A percentile compares a stretch with the other conserved stretches of the same genome.
Evolutionary conservation across 2,888 invertebrate species (phyloP).

Genomic region (Rotaria socialis): DNA sequence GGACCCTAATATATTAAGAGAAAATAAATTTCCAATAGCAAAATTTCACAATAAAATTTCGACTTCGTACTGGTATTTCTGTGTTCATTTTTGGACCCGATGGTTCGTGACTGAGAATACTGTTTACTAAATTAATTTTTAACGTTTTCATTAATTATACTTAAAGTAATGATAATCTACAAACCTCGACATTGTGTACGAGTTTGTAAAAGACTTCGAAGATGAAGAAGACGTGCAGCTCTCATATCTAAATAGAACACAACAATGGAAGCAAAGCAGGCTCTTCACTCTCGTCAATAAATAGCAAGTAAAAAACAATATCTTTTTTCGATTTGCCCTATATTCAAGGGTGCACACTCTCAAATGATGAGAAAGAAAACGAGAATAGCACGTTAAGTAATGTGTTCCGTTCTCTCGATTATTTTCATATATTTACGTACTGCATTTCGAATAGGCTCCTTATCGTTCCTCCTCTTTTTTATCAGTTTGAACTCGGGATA

Average conservation of each 20-base stretch:
- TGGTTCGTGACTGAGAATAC: conserved; percentile 14
- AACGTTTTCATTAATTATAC: not conserved
- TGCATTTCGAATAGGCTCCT: no score
- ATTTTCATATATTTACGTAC: not conserved
- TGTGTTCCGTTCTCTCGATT: not conserved
- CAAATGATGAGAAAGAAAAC: not conserved
- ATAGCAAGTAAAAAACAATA: not conserved
- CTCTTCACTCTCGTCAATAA: not conserved
- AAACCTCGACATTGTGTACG: not conserved
- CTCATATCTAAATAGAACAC: not conserved
- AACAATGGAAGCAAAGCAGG: not conserved
- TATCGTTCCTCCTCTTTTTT: not conserved
- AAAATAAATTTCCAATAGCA: no score
- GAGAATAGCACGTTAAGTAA: not conserved
- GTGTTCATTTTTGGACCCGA: conserved; percentile 4
- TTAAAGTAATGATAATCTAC: not conserved
- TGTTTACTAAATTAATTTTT: not conserved
- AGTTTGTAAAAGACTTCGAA: not conserved
- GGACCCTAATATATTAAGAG: conserved; percentile 63
- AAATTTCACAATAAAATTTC: not conserved
- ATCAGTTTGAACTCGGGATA: no score
- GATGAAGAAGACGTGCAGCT: not conserved
- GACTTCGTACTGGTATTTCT: not conserved
- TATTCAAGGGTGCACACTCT: not conserved
- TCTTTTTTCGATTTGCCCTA: not conserved